Conservation (phyloP, 1,140 invertebrate species). For the Drosophila sproati region DNA sequence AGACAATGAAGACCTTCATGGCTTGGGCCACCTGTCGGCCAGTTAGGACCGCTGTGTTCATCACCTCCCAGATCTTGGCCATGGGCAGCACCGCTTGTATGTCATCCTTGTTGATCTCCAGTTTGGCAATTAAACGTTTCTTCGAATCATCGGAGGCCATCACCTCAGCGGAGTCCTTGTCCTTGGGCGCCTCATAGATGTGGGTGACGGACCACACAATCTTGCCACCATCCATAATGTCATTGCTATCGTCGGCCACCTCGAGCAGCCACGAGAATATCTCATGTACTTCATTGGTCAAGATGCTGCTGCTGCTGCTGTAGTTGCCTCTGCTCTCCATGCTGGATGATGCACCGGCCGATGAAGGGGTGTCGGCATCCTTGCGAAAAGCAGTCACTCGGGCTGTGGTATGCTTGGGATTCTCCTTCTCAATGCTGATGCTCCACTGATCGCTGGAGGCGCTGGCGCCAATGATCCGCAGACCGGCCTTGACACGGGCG, state of each 20-base stretch:
- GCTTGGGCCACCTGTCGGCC: conserved; percentile 96
- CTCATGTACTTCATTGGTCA: conserved; percentile 85
- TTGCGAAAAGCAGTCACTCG: conserved; percentile 93
- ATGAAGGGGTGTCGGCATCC: conserved; percentile 80
- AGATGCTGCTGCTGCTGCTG: conserved; percentile 36
- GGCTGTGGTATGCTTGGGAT: conserved; percentile 92
- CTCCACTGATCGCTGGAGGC: conserved; percentile 92
- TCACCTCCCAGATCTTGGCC: conserved; percentile 97
- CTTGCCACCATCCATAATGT: conserved; percentile 91
- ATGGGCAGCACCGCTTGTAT: conserved; percentile 97
- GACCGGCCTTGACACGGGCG: conserved; percentile 93
- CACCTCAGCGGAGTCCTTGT: conserved; percentile 84
- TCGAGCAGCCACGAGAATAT: conserved; percentile 96
- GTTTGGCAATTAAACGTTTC: conserved; percentile 91
- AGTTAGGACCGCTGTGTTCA: conserved; percentile 98
- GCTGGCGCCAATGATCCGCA: conserved; percentile 92
- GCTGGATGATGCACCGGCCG: conserved; percentile 35
- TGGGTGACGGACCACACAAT: conserved; percentile 93
- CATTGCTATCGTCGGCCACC: conserved; percentile 92
- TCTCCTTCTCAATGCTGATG: conserved; percentile 91
- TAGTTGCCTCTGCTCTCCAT: conserved; percentile 41
- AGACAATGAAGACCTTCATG: conserved; percentile 98
- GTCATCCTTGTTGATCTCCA: conserved; percentile 97
- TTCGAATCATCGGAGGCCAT: conserved; percentile 86
- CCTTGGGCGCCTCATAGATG: conserved; percentile 87